Evolutionary conservation across 2,888 invertebrate genomes (phyloP).

Genomic region (Rhodophaea formosa): DNA sequence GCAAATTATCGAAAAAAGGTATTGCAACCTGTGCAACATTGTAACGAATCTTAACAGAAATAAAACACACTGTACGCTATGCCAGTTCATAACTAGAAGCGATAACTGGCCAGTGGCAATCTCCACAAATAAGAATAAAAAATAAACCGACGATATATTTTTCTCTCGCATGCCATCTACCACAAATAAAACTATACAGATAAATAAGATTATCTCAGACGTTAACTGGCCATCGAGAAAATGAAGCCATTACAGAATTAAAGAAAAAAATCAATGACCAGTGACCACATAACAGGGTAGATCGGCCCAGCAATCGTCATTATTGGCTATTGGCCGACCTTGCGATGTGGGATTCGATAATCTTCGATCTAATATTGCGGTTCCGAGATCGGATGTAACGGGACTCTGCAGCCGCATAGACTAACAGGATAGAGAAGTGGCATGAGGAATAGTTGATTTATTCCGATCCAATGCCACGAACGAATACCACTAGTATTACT

Average conservation of each 20-base stretch:
- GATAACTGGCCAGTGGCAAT: not conserved
- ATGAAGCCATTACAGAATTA: slow-evolving; percentile 14
- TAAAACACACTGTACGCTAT: not conserved
- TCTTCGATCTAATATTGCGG: slow-evolving; percentile 59
- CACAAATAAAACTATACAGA: not conserved
- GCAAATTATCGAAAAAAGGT: not conserved
- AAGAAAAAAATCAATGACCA: slow-evolving; percentile 6
- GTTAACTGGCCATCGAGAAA: slow-evolving; percentile 10
- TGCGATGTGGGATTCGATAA: slow-evolving; percentile 61
- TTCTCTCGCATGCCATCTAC: not conserved
- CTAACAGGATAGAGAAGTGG: slow-evolving; percentile 12
- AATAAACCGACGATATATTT: not conserved
- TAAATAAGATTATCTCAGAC: not conserved
- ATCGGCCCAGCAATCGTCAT: slow-evolving; percentile 18
- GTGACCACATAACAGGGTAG: slow-evolving; percentile 14
- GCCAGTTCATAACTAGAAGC: not conserved
- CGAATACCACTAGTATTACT: too few species aligned
- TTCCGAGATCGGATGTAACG: slow-evolving; percentile 63
- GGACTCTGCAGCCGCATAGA: slow-evolving; percentile 37
- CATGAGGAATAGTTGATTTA: not conserved
- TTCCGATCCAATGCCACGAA: too few species aligned
- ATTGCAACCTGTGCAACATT: not conserved
- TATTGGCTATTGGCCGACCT: slow-evolving; percentile 40
- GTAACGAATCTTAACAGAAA: not conserved
- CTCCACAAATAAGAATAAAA: not conserved